Conservation (phyloP, 2,888 invertebrate species). For the Oligia fasciuncula region DNA sequence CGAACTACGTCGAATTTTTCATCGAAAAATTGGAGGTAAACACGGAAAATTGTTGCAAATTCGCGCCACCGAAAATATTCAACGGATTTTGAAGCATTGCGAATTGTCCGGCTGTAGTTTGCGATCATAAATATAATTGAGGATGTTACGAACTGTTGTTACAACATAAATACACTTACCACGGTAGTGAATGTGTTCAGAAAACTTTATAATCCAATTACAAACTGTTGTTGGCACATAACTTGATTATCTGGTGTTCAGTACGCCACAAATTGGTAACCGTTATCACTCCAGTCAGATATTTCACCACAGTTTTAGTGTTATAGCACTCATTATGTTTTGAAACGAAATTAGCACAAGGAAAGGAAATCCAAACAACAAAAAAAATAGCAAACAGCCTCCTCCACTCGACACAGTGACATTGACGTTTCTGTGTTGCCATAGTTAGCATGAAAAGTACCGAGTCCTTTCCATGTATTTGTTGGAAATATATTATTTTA, state of each 20-base stretch:
- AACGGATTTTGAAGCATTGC: slow-evolving; percentile 17
- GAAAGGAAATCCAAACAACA: slow-evolving; percentile 61
- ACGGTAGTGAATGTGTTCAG: slow-evolving; percentile 39
- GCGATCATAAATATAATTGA: slow-evolving; percentile 47
- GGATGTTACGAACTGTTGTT: slow-evolving; percentile 54
- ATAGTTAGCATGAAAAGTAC: not conserved
- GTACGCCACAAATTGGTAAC: slow-evolving; percentile 46
- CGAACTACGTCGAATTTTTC: slow-evolving; percentile 14
- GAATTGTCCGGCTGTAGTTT: slow-evolving; percentile 6
- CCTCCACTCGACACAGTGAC: slow-evolving; percentile 49
- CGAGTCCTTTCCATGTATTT: not conserved
- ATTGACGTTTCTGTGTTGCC: slow-evolving; percentile 59
- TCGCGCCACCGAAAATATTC: slow-evolving; percentile 16
- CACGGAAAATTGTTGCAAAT: slow-evolving; percentile 22
- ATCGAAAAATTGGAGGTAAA: slow-evolving; percentile 50
- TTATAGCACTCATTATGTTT: slow-evolving; percentile 58
- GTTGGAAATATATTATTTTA: no score
- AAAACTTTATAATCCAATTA: slow-evolving; percentile 67
- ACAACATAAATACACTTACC: slow-evolving; percentile 65
- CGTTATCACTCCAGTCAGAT: slow-evolving; percentile 36
- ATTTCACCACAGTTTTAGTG: slow-evolving; percentile 51
- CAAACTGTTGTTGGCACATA: slow-evolving; percentile 52
- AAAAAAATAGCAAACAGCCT: slow-evolving; percentile 59
- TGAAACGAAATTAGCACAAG: slow-evolving; percentile 60
- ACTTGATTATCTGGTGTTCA: slow-evolving; percentile 37